Percentiles rank a stretch among this genome's conserved stretches.
phyloP scores from a whole-genome alignment of 2,797 vertebrate genomes.

The Arctocebus calabarensis region DNA sequence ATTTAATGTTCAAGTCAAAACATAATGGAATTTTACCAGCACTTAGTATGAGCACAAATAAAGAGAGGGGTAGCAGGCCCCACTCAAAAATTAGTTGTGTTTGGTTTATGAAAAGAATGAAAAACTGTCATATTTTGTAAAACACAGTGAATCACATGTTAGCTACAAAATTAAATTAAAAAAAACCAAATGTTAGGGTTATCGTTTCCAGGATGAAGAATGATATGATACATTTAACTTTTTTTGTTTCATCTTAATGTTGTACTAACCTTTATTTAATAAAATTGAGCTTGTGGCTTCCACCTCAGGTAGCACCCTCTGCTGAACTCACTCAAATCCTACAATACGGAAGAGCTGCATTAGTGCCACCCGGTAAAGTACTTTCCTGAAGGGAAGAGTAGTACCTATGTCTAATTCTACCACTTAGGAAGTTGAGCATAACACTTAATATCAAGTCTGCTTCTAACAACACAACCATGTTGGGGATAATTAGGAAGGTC shows the following conservation, averaged over 20 bases:
- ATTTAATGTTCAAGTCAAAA: constrained; percentile 80
- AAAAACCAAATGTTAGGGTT: constrained; percentile 3
- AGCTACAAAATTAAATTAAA: constrained; percentile 34
- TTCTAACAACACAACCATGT: constrained; percentile 6
- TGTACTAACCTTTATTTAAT: not conserved
- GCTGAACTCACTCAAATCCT: not conserved
- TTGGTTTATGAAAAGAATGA: constrained; percentile 50
- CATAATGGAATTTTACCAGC: constrained; percentile 71
- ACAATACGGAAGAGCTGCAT: not conserved
- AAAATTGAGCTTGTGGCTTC: constrained; percentile 9
- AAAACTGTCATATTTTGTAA: constrained; percentile 33
- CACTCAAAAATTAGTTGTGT: constrained; percentile 56
- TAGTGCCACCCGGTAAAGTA: not conserved
- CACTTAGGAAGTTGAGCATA: not conserved
- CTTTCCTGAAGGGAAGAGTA: not conserved
- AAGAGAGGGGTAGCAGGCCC: constrained; percentile 48
- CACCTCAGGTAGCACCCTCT: not conserved
- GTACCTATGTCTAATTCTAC: not conserved
- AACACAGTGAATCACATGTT: constrained; percentile 6
- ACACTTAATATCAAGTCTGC: not conserved
- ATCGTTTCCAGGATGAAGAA: not conserved
- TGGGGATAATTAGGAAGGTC: not conserved
- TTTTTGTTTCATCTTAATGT: not conserved
- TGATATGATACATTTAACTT: constrained; percentile 12
- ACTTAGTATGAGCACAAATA: constrained; percentile 67